Base-by-base conservation (phyloP, 2,888 invertebrate species). In the Dicyrtomina minuta region DNA sequence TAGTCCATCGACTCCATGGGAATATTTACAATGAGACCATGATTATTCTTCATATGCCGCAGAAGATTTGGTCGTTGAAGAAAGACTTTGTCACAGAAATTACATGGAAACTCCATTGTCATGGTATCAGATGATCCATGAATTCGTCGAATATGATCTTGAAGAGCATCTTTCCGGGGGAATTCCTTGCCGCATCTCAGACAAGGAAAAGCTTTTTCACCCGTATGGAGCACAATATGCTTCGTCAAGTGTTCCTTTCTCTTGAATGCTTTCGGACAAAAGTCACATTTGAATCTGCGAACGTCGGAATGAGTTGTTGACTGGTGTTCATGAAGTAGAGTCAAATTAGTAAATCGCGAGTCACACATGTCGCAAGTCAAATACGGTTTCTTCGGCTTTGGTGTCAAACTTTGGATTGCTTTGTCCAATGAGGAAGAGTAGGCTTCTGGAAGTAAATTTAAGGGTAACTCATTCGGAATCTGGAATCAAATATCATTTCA, bases 201-300 rank as follows among this genome's bases (percentile, higher is more conserved):
- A 65, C 77, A 77, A 33, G 49, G 55, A 33, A 73, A 75, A 12
- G 71, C 74, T 41, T 72, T 75, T 44, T 71, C 73, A 2, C 75
- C 77, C 22, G 77, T 72, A 33, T 77, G 77, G 1, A 75, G 51
- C 0, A 75, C 75, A 41, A 70, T 69, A 33, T 77, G 77, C 49
- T 77, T 77, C 1, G 62, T 69, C 17, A 77, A 66, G 51, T 77
- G 77, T 44, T 77, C 77, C 71, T 75, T 62, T 1, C 74, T 72
- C 33, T 77, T 77, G 49, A 77, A 77, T n/a, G 73, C 72, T 61
- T 77, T 77, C 55, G 74, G 74, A 55, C 77, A 77, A 12, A 67
- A 68, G 41, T 71, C 68, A 60, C 77, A 76, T 53, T 75, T 75
- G 65, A 72, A 75, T 26, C 72, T 70, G 26, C 76, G 56, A 15